Percentiles rank a stretch among this genome's conserved stretches.
These are phyloP conservation scores for Caenorhabditis afra DNA, from an alignment of 2,888 invertebrate species.

Conservation along the genomic window DNA sequence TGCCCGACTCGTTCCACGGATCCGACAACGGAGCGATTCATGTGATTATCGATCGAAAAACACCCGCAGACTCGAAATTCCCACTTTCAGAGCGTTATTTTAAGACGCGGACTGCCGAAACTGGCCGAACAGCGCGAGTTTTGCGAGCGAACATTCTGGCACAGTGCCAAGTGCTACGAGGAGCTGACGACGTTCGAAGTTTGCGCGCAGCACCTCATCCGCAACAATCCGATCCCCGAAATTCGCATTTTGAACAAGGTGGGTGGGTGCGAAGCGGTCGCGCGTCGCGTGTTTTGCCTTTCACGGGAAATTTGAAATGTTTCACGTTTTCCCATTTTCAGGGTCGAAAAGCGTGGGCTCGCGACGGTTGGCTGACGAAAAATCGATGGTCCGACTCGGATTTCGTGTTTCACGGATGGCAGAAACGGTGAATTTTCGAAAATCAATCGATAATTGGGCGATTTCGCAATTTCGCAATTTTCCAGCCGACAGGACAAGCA, in stretches of 20 bases:
- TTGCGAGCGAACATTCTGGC: conserved; percentile 51
- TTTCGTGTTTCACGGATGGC: conserved; percentile 73
- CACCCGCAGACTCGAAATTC: too few species aligned
- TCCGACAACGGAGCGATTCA: conserved; percentile 69
- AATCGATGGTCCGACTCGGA: conserved; percentile 63
- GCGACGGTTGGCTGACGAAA: conserved; percentile 71
- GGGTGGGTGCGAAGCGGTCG: too few species aligned
- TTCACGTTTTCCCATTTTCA: neutral
- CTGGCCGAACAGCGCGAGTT: conserved; percentile 15
- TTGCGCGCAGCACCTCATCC: conserved; percentile 70
- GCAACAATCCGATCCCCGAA: conserved; percentile 33
- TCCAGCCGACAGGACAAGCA: conserved; percentile 57
- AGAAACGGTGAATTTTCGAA: conserved; percentile 47
- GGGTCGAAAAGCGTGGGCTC: conserved; percentile 62
- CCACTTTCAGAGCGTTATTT: conserved; percentile 59
- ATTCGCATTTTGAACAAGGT: conserved; percentile 62
- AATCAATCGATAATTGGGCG: neutral
- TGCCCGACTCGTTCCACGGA: conserved; percentile 66
- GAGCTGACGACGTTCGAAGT: conserved; percentile 61
- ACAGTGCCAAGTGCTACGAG: conserved; percentile 30
- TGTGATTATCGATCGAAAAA: conserved; percentile 36
- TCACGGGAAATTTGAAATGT: neutral
- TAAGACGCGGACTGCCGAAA: conserved; percentile 48
- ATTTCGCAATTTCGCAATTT: too few species aligned
- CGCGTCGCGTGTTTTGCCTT: neutral